Conservation (phyloP, 2,113 vertebrate species). For the Mixornis gularis region DNA sequence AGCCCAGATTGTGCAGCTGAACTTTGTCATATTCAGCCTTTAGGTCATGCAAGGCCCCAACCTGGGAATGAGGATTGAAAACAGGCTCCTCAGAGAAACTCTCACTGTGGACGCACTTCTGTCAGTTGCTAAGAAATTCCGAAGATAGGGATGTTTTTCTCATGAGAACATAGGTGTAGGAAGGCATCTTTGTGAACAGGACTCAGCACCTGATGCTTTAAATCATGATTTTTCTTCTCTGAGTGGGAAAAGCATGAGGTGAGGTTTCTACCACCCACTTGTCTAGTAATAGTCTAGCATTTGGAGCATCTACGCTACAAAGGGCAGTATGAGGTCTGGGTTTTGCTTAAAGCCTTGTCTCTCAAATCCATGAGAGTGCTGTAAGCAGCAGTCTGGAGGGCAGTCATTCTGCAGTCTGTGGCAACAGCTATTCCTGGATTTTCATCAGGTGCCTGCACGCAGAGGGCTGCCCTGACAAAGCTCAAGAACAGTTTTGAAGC, state of each 20-base stretch:
- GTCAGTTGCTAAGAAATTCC: not conserved
- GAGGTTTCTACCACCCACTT: not conserved
- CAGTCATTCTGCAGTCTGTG: not conserved
- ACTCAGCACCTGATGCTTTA: not conserved
- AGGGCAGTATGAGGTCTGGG: not conserved
- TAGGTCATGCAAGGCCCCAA: fast-evolving
- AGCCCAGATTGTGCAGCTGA: not conserved
- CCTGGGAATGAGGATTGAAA: not conserved
- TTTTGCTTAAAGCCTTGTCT: not conserved
- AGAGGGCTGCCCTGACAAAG: not conserved
- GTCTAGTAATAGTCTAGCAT: constrained; percentile 28
- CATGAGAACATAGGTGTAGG: not conserved
- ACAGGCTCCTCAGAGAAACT: fast-evolving
- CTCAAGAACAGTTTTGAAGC: not conserved
- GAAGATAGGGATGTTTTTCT: not conserved
- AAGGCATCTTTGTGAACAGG: not conserved
- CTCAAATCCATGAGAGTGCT: not conserved
- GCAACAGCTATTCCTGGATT: not conserved
- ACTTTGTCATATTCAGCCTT: not conserved
- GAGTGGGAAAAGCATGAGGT: not conserved
- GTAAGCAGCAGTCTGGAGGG: not conserved
- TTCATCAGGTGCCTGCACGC: fast-evolving
- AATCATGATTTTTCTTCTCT: not conserved
- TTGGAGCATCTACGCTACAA: not conserved
- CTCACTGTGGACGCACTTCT: not conserved